Evolutionary conservation across 2,797 vertebrate species (phyloP).

Genomic region (Distichodus sexfasciatus): DNA sequence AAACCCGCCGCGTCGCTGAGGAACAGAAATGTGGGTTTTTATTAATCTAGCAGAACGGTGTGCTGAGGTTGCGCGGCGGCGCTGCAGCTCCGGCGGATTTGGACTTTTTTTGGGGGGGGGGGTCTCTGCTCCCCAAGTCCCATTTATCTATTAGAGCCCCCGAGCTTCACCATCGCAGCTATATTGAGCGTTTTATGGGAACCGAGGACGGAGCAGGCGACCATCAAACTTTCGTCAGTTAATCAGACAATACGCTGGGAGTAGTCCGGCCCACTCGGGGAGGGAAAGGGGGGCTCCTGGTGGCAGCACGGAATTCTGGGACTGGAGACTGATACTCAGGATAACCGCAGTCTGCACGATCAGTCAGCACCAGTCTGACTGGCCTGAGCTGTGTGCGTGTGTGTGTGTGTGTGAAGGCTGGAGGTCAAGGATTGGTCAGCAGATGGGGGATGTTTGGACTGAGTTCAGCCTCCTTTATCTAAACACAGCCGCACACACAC

Average conservation of each 20-base stretch:
- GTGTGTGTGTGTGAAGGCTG: constrained; percentile 43
- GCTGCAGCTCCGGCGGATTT: too few species aligned
- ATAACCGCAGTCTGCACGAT: constrained; percentile 52
- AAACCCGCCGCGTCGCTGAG: constrained; percentile 2
- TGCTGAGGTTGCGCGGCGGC: too few species aligned
- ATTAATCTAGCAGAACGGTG: constrained; percentile 40
- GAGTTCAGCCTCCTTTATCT: constrained; percentile 43
- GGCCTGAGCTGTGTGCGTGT: constrained; percentile 43
- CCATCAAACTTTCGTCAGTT: constrained; percentile 72
- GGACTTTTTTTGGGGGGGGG: constrained; percentile 36
- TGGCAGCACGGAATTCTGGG: constrained; percentile 42
- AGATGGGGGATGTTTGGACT: constrained; percentile 77
- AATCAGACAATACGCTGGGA: constrained; percentile 56
- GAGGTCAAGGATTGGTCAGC: constrained; percentile 74
- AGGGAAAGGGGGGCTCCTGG: constrained; percentile 56
- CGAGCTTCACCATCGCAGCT: constrained; percentile 49
- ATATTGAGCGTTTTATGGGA: constrained; percentile 68
- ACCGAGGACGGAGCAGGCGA: constrained; percentile 56
- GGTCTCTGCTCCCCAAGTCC: constrained; percentile 35
- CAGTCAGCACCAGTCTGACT: constrained; percentile 65
- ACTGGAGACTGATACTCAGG: constrained; percentile 22
- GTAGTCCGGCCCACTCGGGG: constrained; percentile 11
- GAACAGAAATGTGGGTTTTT: constrained; percentile 41
- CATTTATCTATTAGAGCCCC: constrained; percentile 61
- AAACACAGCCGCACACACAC: neutral